phyloP scores from a whole-genome alignment of 2,113 vertebrate genomes.

The Perognathus longimembris region DNA sequence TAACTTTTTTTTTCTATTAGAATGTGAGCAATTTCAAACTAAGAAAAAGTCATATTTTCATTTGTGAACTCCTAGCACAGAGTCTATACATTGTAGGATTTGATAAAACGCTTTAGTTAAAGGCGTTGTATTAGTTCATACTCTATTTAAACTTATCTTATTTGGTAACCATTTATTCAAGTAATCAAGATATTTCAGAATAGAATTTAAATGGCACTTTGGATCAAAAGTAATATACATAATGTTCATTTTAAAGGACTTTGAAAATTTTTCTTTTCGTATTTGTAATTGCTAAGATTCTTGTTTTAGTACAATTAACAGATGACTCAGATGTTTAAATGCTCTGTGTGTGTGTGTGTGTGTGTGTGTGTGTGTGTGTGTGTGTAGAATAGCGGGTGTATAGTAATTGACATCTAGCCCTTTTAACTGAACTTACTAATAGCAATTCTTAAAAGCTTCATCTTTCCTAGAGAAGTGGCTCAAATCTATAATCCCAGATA shows the following conservation, averaged over 20 bases:
- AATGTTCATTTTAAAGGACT: slow-evolving; percentile 25
- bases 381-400: background rate
- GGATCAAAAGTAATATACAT: slow-evolving; percentile 13
- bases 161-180: background rate
- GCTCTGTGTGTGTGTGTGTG: background rate
- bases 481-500: too few species aligned
- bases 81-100: background rate
- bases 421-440: background rate
- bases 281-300: background rate
- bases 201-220: background rate
- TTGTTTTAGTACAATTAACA: background rate
- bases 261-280: background rate
- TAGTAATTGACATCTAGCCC: slow-evolving; percentile 11
- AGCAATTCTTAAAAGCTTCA: background rate
- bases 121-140: background rate
- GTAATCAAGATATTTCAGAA: slow-evolving; percentile 5
- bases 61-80: background rate
- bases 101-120: background rate
- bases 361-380: too few species aligned
- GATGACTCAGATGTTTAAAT: slow-evolving; percentile 48
- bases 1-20: background rate
- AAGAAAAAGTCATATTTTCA: background rate
- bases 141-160: slow-evolving; percentile 20
- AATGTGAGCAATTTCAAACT: background rate
- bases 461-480: background rate